Base-by-base conservation (phyloP, 2,797 vertebrate species). In the Rallus crepitans region DNA sequence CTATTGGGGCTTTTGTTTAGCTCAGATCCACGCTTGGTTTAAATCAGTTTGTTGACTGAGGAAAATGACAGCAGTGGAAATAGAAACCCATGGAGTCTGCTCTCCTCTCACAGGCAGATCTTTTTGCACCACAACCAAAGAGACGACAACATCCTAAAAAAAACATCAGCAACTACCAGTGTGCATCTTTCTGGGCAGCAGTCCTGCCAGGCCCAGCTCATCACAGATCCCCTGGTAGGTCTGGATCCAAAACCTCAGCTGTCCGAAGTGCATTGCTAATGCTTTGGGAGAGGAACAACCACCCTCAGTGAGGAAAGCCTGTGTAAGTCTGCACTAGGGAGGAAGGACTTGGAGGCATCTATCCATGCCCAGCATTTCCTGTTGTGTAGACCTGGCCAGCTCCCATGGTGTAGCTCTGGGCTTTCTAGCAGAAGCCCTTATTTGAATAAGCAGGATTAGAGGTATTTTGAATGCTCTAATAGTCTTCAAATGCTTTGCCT, bases 1-100 rank as follows among this genome's bases (percentile, higher is more conserved):
- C 86, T 93, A n/a, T 40, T 84, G 86, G 45, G 73, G 73, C 11
- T 95, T 19, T 75, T 83, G 53, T 83, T 90, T 89, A 91, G 53
- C 73, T 87, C 55, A 71, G 37, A 76, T 65, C 50, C 3, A 23
- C 0, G 1, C 47, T 71, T 87, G 5, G 8, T 92, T 92, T 81
- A 89, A 83, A 87, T 65, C 66, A 30, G 37, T 92, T 92, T 35
- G n/a, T 87, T 84, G 77, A 70, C 19, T 30, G 61, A 71, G 82
- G 65, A 83, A 65, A 63, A 61, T 45, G 27, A 52, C 48, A 80
- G 64, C 47, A 77, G 48, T 50, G 11, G 56, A 83, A 88, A 25
- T 12, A 1, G 14, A 81, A 86, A 69, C 50, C 50, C 50, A 16
- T 17, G 37, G 82, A 85, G 21, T 40, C 64, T 69, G 15, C 33